A percentile compares a stretch with the other conserved stretches of the same genome.
phyloP scores from a whole-genome alignment of 2,113 vertebrate genomes.

The Pteruthius melanotis region DNA sequence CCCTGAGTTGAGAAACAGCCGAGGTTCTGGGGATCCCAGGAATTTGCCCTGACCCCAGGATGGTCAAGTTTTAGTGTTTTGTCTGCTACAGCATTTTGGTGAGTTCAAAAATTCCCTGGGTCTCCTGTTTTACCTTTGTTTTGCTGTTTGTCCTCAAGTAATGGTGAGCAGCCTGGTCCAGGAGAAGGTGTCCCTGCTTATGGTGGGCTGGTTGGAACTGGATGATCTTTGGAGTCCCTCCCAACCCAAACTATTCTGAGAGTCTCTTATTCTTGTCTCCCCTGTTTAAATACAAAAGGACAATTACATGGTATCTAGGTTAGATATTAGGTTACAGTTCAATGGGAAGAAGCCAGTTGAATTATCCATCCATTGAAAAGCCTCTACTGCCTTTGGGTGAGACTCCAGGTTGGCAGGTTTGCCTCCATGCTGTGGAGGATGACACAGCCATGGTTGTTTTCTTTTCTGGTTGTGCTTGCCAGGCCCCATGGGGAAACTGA shows the following conservation, averaged over 20 bases:
- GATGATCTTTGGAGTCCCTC: neutral
- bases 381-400: neutral
- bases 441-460: fast-evolving
- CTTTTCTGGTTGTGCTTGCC: neutral
- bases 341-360: neutral
- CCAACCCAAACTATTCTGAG: neutral
- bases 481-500: neutral
- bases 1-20: no score
- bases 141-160: no score
- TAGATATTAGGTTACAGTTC: neutral
- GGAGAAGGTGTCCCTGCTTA: neutral
- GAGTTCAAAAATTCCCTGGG: no score
- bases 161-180: neutral
- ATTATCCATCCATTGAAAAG: neutral
- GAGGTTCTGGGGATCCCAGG: no score
- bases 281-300: neutral
- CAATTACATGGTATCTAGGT: neutral
- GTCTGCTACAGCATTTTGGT: no score
- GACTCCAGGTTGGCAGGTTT: neutral
- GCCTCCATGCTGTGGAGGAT: neutral
- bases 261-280: neutral
- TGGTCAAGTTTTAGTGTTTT: no score
- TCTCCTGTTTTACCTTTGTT: no score
- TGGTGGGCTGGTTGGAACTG: neutral
- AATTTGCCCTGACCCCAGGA: no score